Evolutionary conservation across 2,888 invertebrate species (phyloP), one percentile per base, ranked within the genome.

Genomic region (Gnatocerus cornutus): DNA sequence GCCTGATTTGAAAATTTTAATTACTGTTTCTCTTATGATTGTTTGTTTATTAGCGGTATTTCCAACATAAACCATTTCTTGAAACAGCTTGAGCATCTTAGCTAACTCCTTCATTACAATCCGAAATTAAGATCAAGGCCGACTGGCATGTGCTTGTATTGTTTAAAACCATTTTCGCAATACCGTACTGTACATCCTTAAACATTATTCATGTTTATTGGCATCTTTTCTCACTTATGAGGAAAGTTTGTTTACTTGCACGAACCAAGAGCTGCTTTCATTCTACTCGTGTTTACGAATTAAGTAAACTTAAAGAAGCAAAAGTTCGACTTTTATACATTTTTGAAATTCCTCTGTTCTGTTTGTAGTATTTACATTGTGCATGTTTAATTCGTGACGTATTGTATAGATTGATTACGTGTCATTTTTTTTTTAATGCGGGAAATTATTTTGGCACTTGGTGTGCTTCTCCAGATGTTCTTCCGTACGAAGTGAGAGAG

Each of bases 391-490:
- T 21, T 4, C 21, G 4, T 21, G 21, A 21, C 21, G 21, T 21
- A 21, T 21, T 21, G 2, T 21, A 3, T 21, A 21, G 21, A 21
- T 21, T 21, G 2, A 4, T 21, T 21, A 21, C 4, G 21, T 21
- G 1, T 21, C n/a, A n/a, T n/a, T n/a, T n/a, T n/a, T n/a, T n/a
- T n/a, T n/a, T n/a, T n/a, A n/a, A n/a, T n/a, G n/a, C n/a, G n/a
- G n/a, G n/a, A n/a, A n/a, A n/a, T n/a, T 21, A 33, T 6, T 33
- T 33, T 33, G 33, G 7, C 33, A 33, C 33, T n/a, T 33, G n/a
- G 33, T 33, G n/a, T 6, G 33, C 33, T 9, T 33, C 41, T 56
- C 56, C 56, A 56, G 56, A 56, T 56, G 56, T 56, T 56, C 56
- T 41, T 27, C 27, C 5, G n/a, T 50, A 14, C 14, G 16, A 14